Evolutionary conservation across 2,888 invertebrate species (phyloP), one percentile per base, ranked within the genome.

Genomic region (Cantharis flavilabris): DNA sequence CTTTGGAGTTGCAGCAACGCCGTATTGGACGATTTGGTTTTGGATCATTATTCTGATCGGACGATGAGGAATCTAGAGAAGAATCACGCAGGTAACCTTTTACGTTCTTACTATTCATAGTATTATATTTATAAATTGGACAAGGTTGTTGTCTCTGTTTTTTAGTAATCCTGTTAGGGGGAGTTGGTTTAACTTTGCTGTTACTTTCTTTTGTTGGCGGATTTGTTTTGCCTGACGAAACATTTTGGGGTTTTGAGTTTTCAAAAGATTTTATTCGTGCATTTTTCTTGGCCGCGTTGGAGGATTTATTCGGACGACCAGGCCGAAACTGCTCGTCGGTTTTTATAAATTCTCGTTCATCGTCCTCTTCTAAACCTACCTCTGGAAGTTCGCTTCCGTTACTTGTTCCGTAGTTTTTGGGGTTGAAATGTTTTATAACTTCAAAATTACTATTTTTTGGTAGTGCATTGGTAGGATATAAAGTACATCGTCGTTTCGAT

Each of bases 361-460:
- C 23, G 16, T 23, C 65, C 1, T 23, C 10, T n/a, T 23, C 23
- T 26, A 67, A 18, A 67, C 65, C 65, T 9, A 67, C 65, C 26
- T 67, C 65, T 9, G 65, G 75, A 64, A 75, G 64, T 14, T 75
- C 75, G 9, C 20, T 64, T 64, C 18, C 65, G 9, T 67, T 3
- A 26, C 18, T 23, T 64, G 11, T 11, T 13, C 9, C 11, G 18
- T 23, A 13, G 18, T 0, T 10, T 64, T 33, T 62, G n/a, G 69
- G 69, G 18, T 73, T n/a, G 18, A 62, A 69, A 28, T 73, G 73
- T 30, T 73, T 73, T 13, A 69, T 14, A 62, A 73, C 18, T 73
- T 69, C 20, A 14, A 72, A 9, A 2, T 30, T 3, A 13, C 10
- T 3, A 14, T 30, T 49, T 28, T 28, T 23, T 18, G 23, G n/a